Evolutionary conservation across 2,888 invertebrate species (phyloP), one percentile per base, ranked within the genome.

Genomic region (Calameuta idolon): DNA sequence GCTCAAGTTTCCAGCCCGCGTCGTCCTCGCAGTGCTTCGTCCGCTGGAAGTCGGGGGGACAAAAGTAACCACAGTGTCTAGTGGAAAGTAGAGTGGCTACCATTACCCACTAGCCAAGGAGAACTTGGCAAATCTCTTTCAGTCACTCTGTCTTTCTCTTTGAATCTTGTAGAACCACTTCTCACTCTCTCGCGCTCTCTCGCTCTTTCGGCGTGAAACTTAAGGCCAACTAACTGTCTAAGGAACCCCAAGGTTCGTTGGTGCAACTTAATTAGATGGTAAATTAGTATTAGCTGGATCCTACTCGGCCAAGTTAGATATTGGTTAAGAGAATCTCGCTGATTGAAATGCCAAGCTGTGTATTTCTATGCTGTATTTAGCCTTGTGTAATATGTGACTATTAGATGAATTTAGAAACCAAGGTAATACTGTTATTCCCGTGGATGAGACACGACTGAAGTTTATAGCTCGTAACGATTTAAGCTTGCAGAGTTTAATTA

Each of bases 181-280:
- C n/a, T 30, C 69, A 5, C 34, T 73, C 71, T 75, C 68, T 77
- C 37, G 4, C 37, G 1, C 4, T 40, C 15, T 15, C 15, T 40
- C 15, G 4, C 15, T 23, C 40, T 15, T 40, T 40, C 23, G 23
- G 55, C 23, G 55, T 55, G 55, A 55, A 55, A 55, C 55, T 55
- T 55, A 55, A 55, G 55, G 55, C 55, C 55, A 55, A 55, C 55
- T 55, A 55, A 55, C 55, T 55, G 23, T 55, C 55, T 55, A 55
- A 55, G 23, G 55, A 55, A 15, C 55, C 9, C 55, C 55, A 34
- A 68, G 68, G 71, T 69, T 71, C 40, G 75, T 34, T 40, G 77
- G 73, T 78, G 34, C 34, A 78, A 75, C 75, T 23, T 55, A 55
- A 55, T 55, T 9, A 55, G 55, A 55, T 55, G 55, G 55, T 55